phyloP scores from a whole-genome alignment of 2,797 vertebrate genomes.

The Helicolenus hilgendorfi region DNA sequence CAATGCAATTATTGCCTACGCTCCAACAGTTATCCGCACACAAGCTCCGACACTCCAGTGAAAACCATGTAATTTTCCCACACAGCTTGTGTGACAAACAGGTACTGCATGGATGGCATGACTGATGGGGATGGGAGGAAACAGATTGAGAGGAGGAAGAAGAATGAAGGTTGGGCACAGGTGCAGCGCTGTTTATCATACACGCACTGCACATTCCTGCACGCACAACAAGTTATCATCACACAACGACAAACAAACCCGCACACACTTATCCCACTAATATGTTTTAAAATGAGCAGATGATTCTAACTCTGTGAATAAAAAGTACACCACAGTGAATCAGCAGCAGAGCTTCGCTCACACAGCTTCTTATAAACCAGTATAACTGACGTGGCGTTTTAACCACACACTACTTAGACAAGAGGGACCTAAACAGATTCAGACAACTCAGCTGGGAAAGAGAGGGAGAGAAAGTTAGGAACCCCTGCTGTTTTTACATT shows the following conservation, averaged over 20 bases:
- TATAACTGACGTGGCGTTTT: constrained; percentile 26
- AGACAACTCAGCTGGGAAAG: constrained; percentile 17
- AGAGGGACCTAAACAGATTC: constrained; percentile 26
- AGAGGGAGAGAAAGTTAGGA: neutral
- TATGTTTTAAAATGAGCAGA: constrained; percentile 30
- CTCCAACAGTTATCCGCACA: constrained; percentile 4
- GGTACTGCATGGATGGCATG: neutral
- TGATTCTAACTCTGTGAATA: constrained; percentile 44
- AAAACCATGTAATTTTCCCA: constrained; percentile 26
- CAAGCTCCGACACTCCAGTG: neutral
- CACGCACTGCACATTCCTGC: neutral
- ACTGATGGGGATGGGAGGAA: constrained; percentile 46
- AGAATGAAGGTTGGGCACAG: constrained; percentile 25
- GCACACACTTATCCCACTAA: constrained; percentile 10
- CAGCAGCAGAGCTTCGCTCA: constrained; percentile 38
- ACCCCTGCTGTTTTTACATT: constrained; percentile 14
- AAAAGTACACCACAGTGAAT: constrained; percentile 39
- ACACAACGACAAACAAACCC: neutral
- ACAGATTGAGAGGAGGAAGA: constrained; percentile 25
- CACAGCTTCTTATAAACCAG: constrained; percentile 27
- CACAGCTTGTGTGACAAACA: constrained; percentile 26
- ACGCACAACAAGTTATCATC: neutral
- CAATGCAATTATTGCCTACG: constrained; percentile 36
- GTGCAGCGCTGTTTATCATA: constrained; percentile 7
- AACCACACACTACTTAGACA: neutral